Evolutionary conservation across 2,797 vertebrate species (phyloP).

Genomic region (Xenops minutus): DNA sequence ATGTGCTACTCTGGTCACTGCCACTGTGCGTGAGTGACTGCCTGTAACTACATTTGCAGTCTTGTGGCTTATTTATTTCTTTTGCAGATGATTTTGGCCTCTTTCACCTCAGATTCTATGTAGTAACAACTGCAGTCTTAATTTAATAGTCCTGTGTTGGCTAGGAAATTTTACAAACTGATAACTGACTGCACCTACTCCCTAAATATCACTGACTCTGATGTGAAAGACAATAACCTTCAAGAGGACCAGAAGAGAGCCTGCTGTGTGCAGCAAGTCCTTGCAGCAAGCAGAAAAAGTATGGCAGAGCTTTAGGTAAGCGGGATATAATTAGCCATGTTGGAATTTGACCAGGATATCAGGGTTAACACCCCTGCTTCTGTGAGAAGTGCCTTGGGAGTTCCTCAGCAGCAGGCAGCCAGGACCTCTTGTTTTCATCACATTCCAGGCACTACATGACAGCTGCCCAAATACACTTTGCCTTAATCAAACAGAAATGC

Average conservation of each 20-base stretch:
- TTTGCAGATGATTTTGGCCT: not conserved
- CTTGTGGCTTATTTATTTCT: not conserved
- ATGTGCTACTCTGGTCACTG: slow-evolving; percentile 40
- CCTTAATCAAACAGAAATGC: slow-evolving; percentile 37
- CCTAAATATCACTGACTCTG: not conserved
- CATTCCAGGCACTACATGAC: slow-evolving; percentile 53
- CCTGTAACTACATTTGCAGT: not conserved
- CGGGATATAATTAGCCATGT: slow-evolving; percentile 58
- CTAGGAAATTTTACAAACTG: not conserved
- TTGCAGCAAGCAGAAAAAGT: slow-evolving; percentile 1
- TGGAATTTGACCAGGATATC: slow-evolving; percentile 69
- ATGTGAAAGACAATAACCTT: not conserved
- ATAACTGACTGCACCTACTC: not conserved
- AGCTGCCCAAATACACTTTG: slow-evolving; percentile 48
- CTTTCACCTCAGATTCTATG: not conserved
- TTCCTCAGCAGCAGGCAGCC: slow-evolving; percentile 56
- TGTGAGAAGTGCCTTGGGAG: slow-evolving; percentile 47
- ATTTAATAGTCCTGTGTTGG: not conserved
- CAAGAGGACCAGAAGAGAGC: not conserved
- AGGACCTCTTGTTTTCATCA: slow-evolving; percentile 58
- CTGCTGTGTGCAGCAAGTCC: not conserved
- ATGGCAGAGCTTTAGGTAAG: slow-evolving; percentile 48
- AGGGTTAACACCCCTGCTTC: slow-evolving; percentile 62
- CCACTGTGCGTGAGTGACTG: slow-evolving; percentile 19
- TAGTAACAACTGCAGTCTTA: not conserved